phyloP scores from a whole-genome alignment of 1,140 invertebrate species.

The Zophobas atratus region DNA sequence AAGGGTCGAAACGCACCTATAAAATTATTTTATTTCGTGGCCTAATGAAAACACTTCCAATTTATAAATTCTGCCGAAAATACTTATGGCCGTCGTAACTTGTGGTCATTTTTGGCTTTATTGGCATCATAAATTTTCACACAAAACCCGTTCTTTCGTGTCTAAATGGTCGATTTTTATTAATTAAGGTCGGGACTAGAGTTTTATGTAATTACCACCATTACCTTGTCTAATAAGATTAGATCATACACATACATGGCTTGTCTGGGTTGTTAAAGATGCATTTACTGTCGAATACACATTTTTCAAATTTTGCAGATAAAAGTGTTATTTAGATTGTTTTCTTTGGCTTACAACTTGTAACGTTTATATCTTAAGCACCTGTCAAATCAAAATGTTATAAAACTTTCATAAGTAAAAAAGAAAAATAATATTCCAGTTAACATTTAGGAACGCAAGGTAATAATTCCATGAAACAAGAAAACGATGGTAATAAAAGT shows the following conservation, averaged over 20 bases:
- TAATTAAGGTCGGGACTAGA: not conserved
- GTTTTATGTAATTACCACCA: not conserved
- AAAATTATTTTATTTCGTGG: conserved; percentile 5
- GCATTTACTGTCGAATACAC: no score
- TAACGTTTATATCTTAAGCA: not conserved
- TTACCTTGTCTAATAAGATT: no score
- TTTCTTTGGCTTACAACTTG: no score
- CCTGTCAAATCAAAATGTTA: not conserved
- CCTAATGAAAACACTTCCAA: conserved; percentile 11
- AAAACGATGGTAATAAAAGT: not conserved
- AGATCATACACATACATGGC: no score
- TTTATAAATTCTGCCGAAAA: conserved; percentile 17
- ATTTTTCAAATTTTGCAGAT: no score
- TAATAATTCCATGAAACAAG: conserved; percentile 1
- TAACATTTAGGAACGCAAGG: conserved; percentile 1
- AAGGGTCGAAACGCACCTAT: not conserved
- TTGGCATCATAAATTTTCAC: conserved; percentile 1
- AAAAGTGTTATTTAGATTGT: no score
- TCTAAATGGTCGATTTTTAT: not conserved
- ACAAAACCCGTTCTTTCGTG: not conserved
- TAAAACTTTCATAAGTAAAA: not conserved
- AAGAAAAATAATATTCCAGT: not conserved
- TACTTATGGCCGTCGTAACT: conserved; percentile 10
- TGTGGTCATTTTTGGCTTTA: conserved; percentile 12
- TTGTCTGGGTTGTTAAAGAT: no score